Evolutionary conservation across 2,888 invertebrate genomes (phyloP).

Genomic region (Erebia ligea): DNA sequence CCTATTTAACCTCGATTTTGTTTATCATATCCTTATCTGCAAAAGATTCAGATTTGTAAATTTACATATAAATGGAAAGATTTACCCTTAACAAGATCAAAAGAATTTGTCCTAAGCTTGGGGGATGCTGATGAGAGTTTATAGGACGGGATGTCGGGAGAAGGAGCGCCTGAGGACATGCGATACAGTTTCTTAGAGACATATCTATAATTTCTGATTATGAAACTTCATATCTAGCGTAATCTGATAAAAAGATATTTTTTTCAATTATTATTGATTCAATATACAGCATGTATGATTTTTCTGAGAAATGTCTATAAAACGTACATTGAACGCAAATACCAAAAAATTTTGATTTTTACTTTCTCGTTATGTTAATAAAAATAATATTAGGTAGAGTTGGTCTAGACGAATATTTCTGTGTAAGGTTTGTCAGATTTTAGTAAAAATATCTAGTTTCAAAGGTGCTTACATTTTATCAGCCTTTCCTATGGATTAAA

Average conservation of each 20-base stretch:
- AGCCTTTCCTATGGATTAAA: too few relatives aligned
- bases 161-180: slow-evolving; percentile 46
- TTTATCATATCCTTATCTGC: slow-evolving; percentile 47
- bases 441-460: too few relatives aligned
- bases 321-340: too few relatives aligned
- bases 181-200: slow-evolving; percentile 47
- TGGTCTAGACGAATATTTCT: too few relatives aligned
- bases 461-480: too few relatives aligned
- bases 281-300: not conserved
- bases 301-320: too few relatives aligned
- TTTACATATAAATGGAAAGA: slow-evolving; percentile 83
- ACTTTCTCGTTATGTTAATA: too few relatives aligned
- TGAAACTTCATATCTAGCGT: not conserved
- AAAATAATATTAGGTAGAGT: too few relatives aligned
- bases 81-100: slow-evolving; percentile 81
- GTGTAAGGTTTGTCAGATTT: too few relatives aligned
- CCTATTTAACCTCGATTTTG: slow-evolving; percentile 5
- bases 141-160: slow-evolving; percentile 54
- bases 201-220: not conserved
- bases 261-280: not conserved
- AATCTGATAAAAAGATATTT: not conserved
- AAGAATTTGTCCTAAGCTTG: slow-evolving; percentile 75
- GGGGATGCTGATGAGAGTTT: slow-evolving; percentile 72
- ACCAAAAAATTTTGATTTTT: too few relatives aligned
- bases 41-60: slow-evolving; percentile 78